Percentiles rank a stretch among this genome's conserved stretches.
phyloP scores from a whole-genome alignment of 2,797 vertebrate genomes.

The Meriones psammophilus region DNA sequence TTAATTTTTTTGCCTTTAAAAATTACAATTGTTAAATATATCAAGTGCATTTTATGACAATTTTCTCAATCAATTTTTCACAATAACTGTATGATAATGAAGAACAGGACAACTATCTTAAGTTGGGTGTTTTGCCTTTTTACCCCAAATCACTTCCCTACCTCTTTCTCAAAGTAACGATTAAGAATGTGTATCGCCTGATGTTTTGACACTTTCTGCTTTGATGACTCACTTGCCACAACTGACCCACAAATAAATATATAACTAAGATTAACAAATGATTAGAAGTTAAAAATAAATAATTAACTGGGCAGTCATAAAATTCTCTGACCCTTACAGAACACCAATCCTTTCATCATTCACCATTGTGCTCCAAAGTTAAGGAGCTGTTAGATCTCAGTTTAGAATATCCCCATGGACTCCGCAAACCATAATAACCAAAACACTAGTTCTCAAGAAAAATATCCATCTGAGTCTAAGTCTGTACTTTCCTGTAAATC shows the following conservation, averaged over 20 bases:
- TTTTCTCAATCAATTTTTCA: not conserved
- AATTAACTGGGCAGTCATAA: not conserved
- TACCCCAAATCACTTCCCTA: not conserved
- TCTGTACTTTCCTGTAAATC: not conserved
- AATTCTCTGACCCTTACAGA: not conserved
- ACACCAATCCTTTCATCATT: not conserved
- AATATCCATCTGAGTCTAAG: not conserved
- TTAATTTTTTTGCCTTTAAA: not conserved
- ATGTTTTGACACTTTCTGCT: not conserved
- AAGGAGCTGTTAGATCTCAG: not conserved
- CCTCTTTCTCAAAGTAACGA: rapidly evolving
- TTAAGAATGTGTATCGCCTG: not conserved
- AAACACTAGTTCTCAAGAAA: not conserved
- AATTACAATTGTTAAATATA: not conserved
- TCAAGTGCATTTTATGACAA: not conserved
- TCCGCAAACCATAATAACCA: not conserved
- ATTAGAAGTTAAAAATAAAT: not conserved
- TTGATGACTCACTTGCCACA: not conserved
- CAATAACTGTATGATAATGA: not conserved
- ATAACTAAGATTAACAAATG: not conserved
- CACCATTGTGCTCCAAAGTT: not conserved
- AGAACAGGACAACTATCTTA: not conserved
- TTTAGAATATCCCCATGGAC: not conserved
- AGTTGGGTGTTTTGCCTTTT: not conserved
- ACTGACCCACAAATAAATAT: not conserved